These are phyloP conservation scores for Subacronicta megacephala DNA, from an alignment of 2,888 invertebrate genomes.

Conservation along the genomic window DNA sequence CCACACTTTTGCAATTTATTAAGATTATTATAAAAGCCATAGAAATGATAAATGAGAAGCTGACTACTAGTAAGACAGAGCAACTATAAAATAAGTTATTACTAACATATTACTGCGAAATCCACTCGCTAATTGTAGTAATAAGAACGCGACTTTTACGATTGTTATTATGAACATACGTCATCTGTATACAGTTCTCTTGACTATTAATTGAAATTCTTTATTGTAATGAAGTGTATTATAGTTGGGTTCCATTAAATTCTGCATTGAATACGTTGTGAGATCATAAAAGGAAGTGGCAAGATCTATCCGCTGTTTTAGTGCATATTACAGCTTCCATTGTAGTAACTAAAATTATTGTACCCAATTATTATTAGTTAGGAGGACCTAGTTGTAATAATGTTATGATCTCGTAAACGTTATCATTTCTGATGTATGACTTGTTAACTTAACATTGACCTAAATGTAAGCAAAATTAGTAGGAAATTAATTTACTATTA, in stretches of 20 bases:
- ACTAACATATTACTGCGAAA: constrained; percentile 1
- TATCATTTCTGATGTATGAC: constrained; percentile 6
- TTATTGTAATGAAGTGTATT: constrained; percentile 3
- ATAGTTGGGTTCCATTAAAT: constrained; percentile 8
- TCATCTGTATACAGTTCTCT: background rate
- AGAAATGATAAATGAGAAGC: constrained; percentile 1
- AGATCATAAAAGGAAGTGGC: constrained; percentile 13
- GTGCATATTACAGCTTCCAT: constrained; percentile 17
- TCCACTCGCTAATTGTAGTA: constrained; percentile 1
- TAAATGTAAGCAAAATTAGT: constrained; percentile 12
- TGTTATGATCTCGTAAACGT: constrained; percentile 15
- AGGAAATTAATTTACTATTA: constrained; percentile 7
- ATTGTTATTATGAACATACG: background rate
- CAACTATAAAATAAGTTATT: background rate
- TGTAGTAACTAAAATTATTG: constrained; percentile 23
- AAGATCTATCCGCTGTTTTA: constrained; percentile 23
- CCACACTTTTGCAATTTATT: background rate
- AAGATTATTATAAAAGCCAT: background rate
- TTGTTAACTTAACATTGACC: no score
- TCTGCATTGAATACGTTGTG: constrained; percentile 1
- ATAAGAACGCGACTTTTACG: background rate
- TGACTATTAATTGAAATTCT: constrained; percentile 4
- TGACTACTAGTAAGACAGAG: background rate
- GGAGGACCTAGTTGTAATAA: constrained; percentile 30
- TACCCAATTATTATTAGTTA: constrained; percentile 26